A percentile compares a stretch with the other conserved stretches of the same genome.
Evolutionary conservation across 2,797 vertebrate genomes (phyloP).

Genomic region (Menidia menidia): DNA sequence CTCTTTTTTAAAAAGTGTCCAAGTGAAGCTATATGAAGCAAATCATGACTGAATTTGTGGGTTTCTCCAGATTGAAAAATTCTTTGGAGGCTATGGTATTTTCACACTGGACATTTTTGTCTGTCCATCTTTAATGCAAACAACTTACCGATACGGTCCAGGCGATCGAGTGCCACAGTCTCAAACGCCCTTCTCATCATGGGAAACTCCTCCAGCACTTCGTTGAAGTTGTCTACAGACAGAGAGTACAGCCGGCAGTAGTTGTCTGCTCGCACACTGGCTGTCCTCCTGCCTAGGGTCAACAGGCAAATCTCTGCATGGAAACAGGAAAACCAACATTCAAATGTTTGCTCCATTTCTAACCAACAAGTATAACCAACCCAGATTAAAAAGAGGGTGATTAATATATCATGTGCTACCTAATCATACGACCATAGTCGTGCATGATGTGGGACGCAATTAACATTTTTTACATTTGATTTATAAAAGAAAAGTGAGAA

Average conservation of each 20-base stretch:
- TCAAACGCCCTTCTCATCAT: slow-evolving; percentile 99
- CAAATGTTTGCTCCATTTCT: slow-evolving; percentile 9
- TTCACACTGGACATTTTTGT: background rate
- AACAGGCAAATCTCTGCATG: slow-evolving; percentile 94
- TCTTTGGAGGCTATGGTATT: background rate
- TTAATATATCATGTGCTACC: slow-evolving; percentile 10
- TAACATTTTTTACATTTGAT: slow-evolving; percentile 36
- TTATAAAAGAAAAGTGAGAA: slow-evolving; percentile 53
- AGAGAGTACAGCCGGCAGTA: slow-evolving; percentile 98
- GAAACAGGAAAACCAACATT: background rate
- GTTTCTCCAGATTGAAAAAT: background rate
- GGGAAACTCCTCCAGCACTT: slow-evolving; percentile 97
- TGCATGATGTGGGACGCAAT: slow-evolving; percentile 9
- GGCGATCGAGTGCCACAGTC: slow-evolving; percentile 94
- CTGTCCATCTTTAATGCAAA: background rate
- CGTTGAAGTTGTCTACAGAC: slow-evolving; percentile 97
- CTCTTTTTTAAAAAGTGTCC: background rate
- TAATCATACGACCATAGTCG: slow-evolving; percentile 17
- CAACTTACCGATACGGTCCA: slow-evolving; percentile 94
- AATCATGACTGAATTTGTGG: background rate
- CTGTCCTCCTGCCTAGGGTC: slow-evolving; percentile 93
- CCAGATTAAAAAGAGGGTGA: slow-evolving; percentile 10
- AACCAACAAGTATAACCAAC: slow-evolving; percentile 18
- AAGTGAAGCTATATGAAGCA: background rate
- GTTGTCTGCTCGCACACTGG: slow-evolving; percentile 94